These are phyloP conservation scores for Sebastes fasciatus DNA, from an alignment of 2,113 vertebrate species.

Conservation along the genomic window DNA sequence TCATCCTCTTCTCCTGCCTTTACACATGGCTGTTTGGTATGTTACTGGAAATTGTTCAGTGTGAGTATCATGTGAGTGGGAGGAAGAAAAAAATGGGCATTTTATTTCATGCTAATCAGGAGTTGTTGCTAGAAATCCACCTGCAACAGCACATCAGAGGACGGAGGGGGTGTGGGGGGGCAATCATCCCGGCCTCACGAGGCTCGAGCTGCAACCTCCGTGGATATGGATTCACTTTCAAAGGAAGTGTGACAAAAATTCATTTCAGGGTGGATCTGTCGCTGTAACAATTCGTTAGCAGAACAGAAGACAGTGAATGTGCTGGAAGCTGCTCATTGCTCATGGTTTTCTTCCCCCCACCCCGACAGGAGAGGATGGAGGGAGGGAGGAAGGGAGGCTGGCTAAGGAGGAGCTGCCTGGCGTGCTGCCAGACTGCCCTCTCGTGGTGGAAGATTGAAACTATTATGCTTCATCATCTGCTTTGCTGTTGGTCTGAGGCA, in stretches of 20 bases:
- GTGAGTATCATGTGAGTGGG: slow-evolving; percentile 7
- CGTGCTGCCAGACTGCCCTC: slow-evolving; percentile 49
- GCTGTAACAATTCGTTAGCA: slow-evolving; percentile 30
- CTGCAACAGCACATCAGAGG: slow-evolving; percentile 20
- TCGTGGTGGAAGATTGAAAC: slow-evolving; percentile 20
- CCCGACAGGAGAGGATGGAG: not conserved
- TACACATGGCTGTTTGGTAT: not conserved
- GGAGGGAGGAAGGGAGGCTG: not conserved
- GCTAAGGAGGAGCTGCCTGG: not conserved
- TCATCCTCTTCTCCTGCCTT: not conserved
- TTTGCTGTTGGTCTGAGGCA: not conserved
- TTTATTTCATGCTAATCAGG: slow-evolving; percentile 16
- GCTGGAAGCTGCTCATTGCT: slow-evolving; percentile 23
- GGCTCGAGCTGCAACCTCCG: not conserved
- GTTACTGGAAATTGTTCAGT: slow-evolving; percentile 4
- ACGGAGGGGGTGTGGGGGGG: not conserved
- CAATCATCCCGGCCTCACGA: not conserved
- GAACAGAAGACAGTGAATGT: slow-evolving; percentile 33
- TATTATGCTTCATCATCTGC: not conserved
- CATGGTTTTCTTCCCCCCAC: not conserved
- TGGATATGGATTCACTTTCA: slow-evolving; percentile 47
- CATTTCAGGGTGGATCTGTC: slow-evolving; percentile 56
- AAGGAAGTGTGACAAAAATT: slow-evolving; percentile 34
- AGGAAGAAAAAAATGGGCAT: not conserved
- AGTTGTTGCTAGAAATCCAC: slow-evolving; percentile 4